Evolutionary conservation across 1,140 invertebrate species (phyloP).

Genomic region (Colletes latitarsis): DNA sequence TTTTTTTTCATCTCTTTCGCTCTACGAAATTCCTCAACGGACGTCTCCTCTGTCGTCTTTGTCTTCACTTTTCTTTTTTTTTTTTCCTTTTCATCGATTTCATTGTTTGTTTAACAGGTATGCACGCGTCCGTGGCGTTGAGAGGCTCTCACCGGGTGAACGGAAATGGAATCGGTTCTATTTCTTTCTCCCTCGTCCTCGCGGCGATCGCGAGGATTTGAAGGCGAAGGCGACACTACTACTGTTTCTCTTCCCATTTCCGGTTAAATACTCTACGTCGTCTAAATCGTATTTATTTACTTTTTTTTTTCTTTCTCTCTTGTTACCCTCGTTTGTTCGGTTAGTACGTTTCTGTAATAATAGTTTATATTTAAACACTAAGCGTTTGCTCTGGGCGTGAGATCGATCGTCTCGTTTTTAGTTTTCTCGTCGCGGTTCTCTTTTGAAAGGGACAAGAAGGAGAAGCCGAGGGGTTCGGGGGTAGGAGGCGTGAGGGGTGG

Average conservation of each 20-base stretch:
- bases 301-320: not conserved
- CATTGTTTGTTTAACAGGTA: conserved; percentile 1
- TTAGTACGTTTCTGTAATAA: conserved; percentile 47
- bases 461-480: conserved; percentile 19
- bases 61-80: not conserved
- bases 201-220: conserved; percentile 21
- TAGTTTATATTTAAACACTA: conserved; percentile 57
- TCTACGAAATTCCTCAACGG: conserved; percentile 20
- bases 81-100: not conserved
- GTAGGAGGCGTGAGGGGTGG: not conserved
- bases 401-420: conserved; percentile 23
- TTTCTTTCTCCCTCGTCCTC: conserved; percentile 17
- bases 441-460: conserved; percentile 6
- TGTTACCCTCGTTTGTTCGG: conserved; percentile 8
- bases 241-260: not conserved
- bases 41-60: conserved; percentile 20
- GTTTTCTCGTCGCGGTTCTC: conserved; percentile 11
- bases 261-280: conserved; percentile 41
- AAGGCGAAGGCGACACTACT: conserved; percentile 22
- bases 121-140: not conserved
- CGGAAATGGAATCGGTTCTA: conserved; percentile 20
- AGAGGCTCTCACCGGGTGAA: conserved; percentile 28
- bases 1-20: not conserved
- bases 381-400: conserved; percentile 47
- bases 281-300: conserved; percentile 36